Conservation (phyloP, 2,797 vertebrate species). For the Anomalospiza imberbis region DNA sequence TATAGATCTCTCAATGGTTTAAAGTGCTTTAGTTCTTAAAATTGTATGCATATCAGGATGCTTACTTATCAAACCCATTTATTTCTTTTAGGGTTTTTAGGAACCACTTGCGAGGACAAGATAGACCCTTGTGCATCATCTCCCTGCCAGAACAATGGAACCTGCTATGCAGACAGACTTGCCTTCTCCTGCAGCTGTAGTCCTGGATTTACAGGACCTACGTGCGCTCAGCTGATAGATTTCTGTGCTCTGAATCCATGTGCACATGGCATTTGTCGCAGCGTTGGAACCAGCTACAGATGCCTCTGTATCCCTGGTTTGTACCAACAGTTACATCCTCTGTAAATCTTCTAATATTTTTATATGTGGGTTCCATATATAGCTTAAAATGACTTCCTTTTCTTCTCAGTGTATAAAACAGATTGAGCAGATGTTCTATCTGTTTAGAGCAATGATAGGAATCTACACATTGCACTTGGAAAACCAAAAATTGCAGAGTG, state of each 20-base stretch:
- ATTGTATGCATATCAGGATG: not conserved
- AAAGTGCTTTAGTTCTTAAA: not conserved
- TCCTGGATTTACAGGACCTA: slow-evolving; percentile 89
- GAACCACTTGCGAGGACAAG: slow-evolving; percentile 87
- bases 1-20: not conserved
- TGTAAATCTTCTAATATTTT: not conserved
- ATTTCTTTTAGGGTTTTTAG: slow-evolving; percentile 82
- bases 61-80: not conserved
- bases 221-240: slow-evolving; percentile 91
- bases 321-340: slow-evolving; percentile 14
- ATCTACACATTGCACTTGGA: not conserved
- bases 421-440: not conserved
- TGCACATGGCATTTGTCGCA: slow-evolving; percentile 93
- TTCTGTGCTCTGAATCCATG: slow-evolving; percentile 97
- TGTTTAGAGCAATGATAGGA: not conserved
- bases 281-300: slow-evolving; percentile 94
- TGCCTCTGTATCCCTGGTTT: slow-evolving; percentile 95
- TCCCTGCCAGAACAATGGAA: slow-evolving; percentile 94
- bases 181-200: slow-evolving; percentile 90
- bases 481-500: slow-evolving; percentile 2
- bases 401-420: not conserved
- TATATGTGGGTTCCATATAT: not conserved
- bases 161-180: slow-evolving; percentile 83
- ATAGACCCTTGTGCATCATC: slow-evolving; percentile 87
- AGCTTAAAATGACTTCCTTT: not conserved